Evolutionary conservation across 1,140 invertebrate species (phyloP).

Genomic region (Drosophila serrata): DNA sequence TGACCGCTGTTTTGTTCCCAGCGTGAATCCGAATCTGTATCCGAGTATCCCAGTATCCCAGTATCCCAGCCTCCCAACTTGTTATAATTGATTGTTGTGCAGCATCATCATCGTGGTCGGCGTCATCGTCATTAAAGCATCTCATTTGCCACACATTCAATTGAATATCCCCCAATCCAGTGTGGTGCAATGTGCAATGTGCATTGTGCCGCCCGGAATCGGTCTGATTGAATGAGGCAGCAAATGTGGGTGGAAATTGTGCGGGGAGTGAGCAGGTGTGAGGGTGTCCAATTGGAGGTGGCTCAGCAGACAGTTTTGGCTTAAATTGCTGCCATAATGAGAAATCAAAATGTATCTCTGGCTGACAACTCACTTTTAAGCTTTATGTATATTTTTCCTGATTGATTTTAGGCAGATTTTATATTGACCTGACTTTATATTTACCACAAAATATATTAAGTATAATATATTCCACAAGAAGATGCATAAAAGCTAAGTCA

Average conservation of each 20-base stretch:
- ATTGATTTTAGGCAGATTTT: not conserved
- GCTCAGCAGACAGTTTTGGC: not conserved
- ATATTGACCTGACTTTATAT: too few species aligned
- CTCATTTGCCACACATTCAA: slow-evolving; percentile 43
- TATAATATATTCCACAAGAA: too few species aligned
- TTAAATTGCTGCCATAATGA: not conserved
- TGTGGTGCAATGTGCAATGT: slow-evolving; percentile 38
- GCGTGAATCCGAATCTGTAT: slow-evolving; percentile 32
- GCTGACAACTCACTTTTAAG: not conserved
- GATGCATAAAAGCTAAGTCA: not conserved
- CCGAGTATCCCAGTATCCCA: too few species aligned
- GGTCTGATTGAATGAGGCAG: slow-evolving; percentile 39
- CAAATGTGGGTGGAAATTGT: slow-evolving; percentile 16
- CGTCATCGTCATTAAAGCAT: slow-evolving; percentile 34
- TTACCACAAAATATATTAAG: too few species aligned
- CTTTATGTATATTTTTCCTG: not conserved
- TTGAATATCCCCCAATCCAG: slow-evolving; percentile 36
- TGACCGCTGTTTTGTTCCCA: slow-evolving; percentile 43
- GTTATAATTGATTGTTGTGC: slow-evolving; percentile 81
- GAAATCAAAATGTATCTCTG: not conserved
- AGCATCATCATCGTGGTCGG: slow-evolving; percentile 59
- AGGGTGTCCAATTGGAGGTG: not conserved
- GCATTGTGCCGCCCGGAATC: slow-evolving; percentile 10
- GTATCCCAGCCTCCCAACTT: slow-evolving; percentile 50
- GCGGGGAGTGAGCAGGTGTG: slow-evolving; percentile 30